Percentiles rank a stretch among this genome's conserved stretches.
Conservation (phyloP, 2,113 vertebrate species). For the Myrmecophaga tridactyla region DNA sequence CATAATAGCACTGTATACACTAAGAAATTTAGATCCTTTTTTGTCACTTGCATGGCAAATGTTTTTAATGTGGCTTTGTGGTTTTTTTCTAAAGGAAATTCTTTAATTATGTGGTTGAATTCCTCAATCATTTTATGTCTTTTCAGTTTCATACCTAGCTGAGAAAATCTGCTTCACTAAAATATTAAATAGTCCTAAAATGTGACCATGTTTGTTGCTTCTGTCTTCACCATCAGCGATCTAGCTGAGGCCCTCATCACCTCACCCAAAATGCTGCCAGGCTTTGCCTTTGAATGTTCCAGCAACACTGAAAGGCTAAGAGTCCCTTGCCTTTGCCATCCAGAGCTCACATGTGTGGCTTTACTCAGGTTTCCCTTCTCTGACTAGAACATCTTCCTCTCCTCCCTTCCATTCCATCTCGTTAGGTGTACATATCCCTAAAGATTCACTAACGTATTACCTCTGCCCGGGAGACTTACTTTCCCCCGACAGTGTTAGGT, state of each 20-base stretch:
- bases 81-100: background rate
- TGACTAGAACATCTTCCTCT: background rate
- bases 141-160: background rate
- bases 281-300: background rate
- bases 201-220: background rate
- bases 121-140: background rate
- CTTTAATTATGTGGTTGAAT: background rate
- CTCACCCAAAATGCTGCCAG: background rate
- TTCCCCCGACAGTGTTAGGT: background rate
- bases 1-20: background rate
- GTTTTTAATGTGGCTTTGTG: background rate
- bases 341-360: background rate
- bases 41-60: background rate
- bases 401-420: background rate
- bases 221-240: background rate
- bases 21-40: background rate
- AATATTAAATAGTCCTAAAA: background rate
- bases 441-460: background rate
- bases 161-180: background rate
- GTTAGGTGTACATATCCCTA: background rate
- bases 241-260: accelerated
- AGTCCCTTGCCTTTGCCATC: background rate
- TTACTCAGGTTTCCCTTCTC: background rate
- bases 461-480: background rate
- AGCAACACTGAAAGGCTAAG: background rate